These are phyloP conservation scores for Chiloscyllium plagiosum DNA, from an alignment of 2,113 vertebrate species.

Conservation along the genomic window DNA sequence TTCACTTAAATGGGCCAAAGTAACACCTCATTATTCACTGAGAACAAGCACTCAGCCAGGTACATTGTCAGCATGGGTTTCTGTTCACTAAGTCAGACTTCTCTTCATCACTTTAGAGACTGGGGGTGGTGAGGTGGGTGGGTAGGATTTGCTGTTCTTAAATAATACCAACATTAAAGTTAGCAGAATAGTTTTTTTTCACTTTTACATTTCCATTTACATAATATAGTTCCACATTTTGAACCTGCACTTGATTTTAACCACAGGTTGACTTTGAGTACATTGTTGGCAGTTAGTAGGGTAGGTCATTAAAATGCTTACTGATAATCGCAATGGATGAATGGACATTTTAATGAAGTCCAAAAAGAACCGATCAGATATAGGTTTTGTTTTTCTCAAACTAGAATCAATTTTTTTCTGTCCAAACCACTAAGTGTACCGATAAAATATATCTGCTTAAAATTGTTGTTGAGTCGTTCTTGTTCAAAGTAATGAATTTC, in stretches of 20 bases:
- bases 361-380: neutral
- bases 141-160: neutral
- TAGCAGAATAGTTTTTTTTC: neutral
- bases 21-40: conserved; percentile 8
- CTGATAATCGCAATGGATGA: conserved; percentile 17
- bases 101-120: neutral
- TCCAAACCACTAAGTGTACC: neutral
- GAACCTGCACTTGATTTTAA: neutral
- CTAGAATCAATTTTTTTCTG: neutral
- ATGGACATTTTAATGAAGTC: neutral
- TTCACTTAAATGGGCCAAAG: conserved; percentile 4
- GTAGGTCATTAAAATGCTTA: neutral
- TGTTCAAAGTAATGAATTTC: neutral
- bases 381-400: conserved; percentile 15
- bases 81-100: neutral
- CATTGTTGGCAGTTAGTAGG: neutral
- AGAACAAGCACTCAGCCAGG: neutral
- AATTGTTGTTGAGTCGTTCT: neutral
- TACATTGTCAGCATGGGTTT: neutral
- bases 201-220: neutral
- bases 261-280: neutral
- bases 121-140: no score
- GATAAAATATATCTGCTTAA: neutral
- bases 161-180: neutral
- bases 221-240: neutral